Evolutionary conservation across 2,888 invertebrate genomes (phyloP).

Genomic region (Drosophila nigritarsus): DNA sequence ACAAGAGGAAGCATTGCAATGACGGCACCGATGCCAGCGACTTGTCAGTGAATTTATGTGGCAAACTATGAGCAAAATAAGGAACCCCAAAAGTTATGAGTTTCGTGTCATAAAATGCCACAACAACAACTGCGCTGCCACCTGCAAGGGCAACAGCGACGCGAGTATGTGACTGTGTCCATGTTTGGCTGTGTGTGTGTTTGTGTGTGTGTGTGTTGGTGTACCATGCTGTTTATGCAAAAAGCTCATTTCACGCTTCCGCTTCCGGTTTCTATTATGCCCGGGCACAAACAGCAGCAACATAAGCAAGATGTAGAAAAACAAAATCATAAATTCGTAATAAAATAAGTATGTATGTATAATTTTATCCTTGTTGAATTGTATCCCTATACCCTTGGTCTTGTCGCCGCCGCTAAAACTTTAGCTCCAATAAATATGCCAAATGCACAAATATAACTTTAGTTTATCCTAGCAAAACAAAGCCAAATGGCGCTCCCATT

Average conservation of each 20-base stretch:
- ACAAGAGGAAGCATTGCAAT: constrained; percentile 36
- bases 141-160: constrained; percentile 58
- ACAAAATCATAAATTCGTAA: constrained; percentile 81
- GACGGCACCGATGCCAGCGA: constrained; percentile 56
- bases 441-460: constrained; percentile 67
- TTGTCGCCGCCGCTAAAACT: constrained; percentile 46
- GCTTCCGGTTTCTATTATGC: constrained; percentile 75
- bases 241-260: constrained; percentile 81
- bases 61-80: constrained; percentile 78
- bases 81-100: constrained; percentile 76
- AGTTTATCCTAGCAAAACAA: constrained; percentile 54
- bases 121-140: constrained; percentile 61
- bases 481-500: constrained; percentile 6
- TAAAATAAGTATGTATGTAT: constrained; percentile 76
- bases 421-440: constrained; percentile 60
- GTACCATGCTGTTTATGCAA: constrained; percentile 71
- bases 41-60: constrained; percentile 73
- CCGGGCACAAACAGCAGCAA: constrained; percentile 24
- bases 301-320: constrained; percentile 53
- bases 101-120: constrained; percentile 70
- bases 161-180: constrained; percentile 8
- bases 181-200: neutral
- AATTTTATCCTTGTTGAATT: constrained; percentile 61
- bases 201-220: constrained; percentile 25
- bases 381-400: constrained; percentile 47